Base-by-base conservation (phyloP, 2,113 vertebrate species). In the Ellobius talpinus region DNA sequence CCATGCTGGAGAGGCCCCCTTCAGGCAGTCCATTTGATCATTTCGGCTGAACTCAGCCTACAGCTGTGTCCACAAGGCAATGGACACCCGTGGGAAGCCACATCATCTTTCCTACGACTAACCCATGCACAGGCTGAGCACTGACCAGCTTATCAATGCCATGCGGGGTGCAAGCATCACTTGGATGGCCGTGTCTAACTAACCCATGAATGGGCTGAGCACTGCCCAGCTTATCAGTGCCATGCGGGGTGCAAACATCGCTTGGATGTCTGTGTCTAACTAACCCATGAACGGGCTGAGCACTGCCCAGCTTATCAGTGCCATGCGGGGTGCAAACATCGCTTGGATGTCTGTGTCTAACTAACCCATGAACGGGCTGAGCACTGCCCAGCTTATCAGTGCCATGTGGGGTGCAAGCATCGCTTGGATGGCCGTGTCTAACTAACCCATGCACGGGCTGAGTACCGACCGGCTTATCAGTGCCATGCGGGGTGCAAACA, bases 131-230 rank as follows among this genome's bases (percentile, higher is more conserved):
- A n/a, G 19, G 36, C n/a, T 31, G 90, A 50, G 3, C 26, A 7
- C 11, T n/a, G 39, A 82, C 3, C 16, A 55, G 65, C 39, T 78
- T 24, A 1, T 74, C 70, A 84, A 0, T 39, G 76, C 47, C 61
- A 19, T 0, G 0, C 1, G 16, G 26, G 50, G 68, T 1, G 29
- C 74, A 68, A 45, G 21, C 8, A 2, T 31, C 14, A 4, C 7
- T 55, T 23, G 11, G n/a, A 17, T 4, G 16, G n/a, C 12, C 63
- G 23, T 8, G 13, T 85, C 31, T 45, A 13, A 36, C n/a, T n/a
- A n/a, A n/a, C n/a, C n/a, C 50, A 1, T 4, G 36, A 4, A 13
- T 52, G 42, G 19, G 36, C n/a, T 31, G 90, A 50, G 3, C 26
- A 7, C 11, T n/a, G 39, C 77, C 3, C 16, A 55, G 65, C 39